These are phyloP conservation scores for Hirudo medicinalis DNA, from an alignment of 1,140 invertebrate species.

Conservation along the genomic window DNA sequence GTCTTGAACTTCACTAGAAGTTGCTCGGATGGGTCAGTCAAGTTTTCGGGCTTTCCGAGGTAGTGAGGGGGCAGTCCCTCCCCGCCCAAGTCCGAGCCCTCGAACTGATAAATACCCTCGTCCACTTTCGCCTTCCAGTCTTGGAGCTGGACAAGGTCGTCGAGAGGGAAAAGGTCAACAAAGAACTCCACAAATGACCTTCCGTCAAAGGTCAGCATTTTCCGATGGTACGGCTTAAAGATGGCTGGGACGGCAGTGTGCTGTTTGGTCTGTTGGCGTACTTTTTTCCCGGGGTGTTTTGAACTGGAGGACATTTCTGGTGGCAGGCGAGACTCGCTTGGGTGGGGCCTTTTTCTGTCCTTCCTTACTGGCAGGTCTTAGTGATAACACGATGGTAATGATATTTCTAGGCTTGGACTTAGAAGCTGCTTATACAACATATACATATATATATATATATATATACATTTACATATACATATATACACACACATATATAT, in stretches of 20 bases:
- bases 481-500: too few species aligned
- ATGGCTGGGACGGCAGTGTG: neutral
- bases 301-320: neutral
- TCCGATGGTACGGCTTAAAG: conserved; percentile 19
- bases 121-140: too few species aligned
- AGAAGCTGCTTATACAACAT: too few species aligned
- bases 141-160: conserved; percentile 22
- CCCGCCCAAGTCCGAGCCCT: too few species aligned
- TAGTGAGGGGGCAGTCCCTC: too few species aligned
- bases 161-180: conserved; percentile 20
- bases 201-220: conserved; percentile 28
- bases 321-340: neutral
- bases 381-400: too few species aligned
- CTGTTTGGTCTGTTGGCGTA: neutral
- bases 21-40: conserved; percentile 24
- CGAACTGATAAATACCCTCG: too few species aligned
- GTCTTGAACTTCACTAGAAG: conserved; percentile 31
- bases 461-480: too few species aligned
- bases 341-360: neutral
- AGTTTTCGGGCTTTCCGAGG: too few species aligned
- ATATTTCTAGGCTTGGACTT: too few species aligned
- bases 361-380: too few species aligned
- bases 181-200: conserved; percentile 27
- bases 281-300: neutral
- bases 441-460: too few species aligned